phyloP scores from a whole-genome alignment of 2,888 invertebrate species.

The Drosophila ezoana region DNA sequence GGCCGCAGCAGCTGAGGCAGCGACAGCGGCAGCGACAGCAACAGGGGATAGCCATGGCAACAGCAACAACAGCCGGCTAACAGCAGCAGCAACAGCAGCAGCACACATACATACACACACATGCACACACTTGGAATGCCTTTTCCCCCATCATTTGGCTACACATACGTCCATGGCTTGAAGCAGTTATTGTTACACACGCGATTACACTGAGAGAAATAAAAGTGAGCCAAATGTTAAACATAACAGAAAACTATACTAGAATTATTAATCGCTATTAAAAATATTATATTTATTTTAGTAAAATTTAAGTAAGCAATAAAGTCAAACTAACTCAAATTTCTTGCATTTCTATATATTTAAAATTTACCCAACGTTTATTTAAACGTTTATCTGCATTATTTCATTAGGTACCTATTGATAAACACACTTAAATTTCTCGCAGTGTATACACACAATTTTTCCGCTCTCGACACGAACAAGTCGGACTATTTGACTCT shows the following conservation, averaged over 20 bases:
- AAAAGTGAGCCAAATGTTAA: too few relatives aligned
- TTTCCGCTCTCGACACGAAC: constrained; percentile 32
- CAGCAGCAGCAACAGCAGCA: constrained; percentile 39
- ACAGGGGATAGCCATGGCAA: constrained; percentile 47
- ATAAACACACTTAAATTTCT: constrained; percentile 9
- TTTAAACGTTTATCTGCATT: too few relatives aligned
- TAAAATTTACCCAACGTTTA: too few relatives aligned
- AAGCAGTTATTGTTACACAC: constrained; percentile 59
- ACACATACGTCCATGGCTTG: constrained; percentile 45
- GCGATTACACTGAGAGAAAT: constrained; percentile 64
- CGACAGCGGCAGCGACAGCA: constrained; percentile 10
- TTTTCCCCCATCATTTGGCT: constrained; percentile 64
- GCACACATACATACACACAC: constrained; percentile 11
- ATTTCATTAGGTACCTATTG: too few relatives aligned
- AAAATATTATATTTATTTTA: neutral
- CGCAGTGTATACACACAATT: constrained; percentile 33
- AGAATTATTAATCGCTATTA: neutral
- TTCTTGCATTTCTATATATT: neutral
- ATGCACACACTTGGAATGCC: constrained; percentile 31
- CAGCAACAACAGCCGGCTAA: constrained; percentile 63
- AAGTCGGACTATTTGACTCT: constrained; percentile 30
- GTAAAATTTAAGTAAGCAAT: too few relatives aligned
- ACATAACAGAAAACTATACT: too few relatives aligned
- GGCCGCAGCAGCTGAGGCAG: constrained; percentile 38
- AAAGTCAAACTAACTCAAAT: too few relatives aligned